Evolutionary conservation across 2,797 vertebrate genomes (phyloP), one percentile per base, ranked within the genome.

Genomic region (Streptopelia turtur): DNA sequence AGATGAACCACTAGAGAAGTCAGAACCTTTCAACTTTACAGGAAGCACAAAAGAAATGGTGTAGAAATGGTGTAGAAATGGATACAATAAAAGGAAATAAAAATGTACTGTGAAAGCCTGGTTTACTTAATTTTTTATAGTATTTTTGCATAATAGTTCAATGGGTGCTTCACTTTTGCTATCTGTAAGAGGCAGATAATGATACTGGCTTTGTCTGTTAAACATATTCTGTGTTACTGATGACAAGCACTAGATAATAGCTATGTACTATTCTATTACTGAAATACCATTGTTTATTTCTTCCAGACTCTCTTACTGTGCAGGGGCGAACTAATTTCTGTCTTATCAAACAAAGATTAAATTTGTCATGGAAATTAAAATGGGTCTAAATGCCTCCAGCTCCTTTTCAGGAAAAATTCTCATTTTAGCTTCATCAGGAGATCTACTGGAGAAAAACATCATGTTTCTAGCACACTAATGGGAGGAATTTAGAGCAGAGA

Each of bases 311-410:
- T 61, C 45, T 41, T 43, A 71, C 59, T 45, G 23, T 70, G 28
- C 45, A 64, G 50, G 35, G 74, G 23, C 13, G 74, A 94, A 49
- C 5, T 76, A 31, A 52, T 94, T 91, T 79, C 25, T 64, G 13
- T 77, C 31, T 81, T 85, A 78, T 63, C 39, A 33, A 86, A 90
- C 2, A 9, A 92, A 75, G 39, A 72, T 66, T 70, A 86, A 69
- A 76, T 86, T 78, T 88, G 21, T 68, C 24, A 79, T 50, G 83
- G 60, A 87, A 91, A 93, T 86, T 60, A 76, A 61, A 83, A 86
- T 10, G 4, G 11, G 8, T 76, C 55, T 78, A 81, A 90, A 88
- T 55, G n/a, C 15, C 20, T 78, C 78, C 39, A 59, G 30, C 3
- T 74, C 56, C 39, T 74, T 84, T 72, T 16, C 66, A 83, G 24